Percentiles rank a stretch among this genome's conserved stretches.
Evolutionary conservation across 2,888 invertebrate species (phyloP).

Genomic region (Drosophila paranaensis): DNA sequence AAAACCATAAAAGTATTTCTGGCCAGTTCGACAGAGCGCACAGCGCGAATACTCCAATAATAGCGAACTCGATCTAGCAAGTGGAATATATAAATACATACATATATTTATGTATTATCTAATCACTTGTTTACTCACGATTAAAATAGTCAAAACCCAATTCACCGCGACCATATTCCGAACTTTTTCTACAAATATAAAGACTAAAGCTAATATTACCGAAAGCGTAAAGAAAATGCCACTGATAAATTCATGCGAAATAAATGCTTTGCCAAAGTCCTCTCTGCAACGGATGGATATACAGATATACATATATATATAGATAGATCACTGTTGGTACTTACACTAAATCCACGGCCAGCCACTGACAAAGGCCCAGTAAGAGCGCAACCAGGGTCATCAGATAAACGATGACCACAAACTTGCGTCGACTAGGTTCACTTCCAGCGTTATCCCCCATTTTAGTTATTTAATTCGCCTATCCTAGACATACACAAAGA

Average conservation of each 20-base stretch:
- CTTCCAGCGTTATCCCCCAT: conserved; percentile 37
- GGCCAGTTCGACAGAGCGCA: conserved; percentile 35
- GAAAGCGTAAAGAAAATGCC: conserved; percentile 56
- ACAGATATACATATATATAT: not conserved
- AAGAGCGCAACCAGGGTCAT: conserved; percentile 55
- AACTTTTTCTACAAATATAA: conserved; percentile 66
- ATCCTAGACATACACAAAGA: conserved; percentile 13
- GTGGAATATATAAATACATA: not conserved
- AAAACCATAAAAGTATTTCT: conserved; percentile 48
- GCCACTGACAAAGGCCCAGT: conserved; percentile 65
- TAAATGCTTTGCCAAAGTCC: not conserved
- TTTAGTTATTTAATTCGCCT: not conserved
- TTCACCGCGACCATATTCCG: conserved; percentile 59
- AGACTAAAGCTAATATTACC: conserved; percentile 50
- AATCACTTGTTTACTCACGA: conserved; percentile 55
- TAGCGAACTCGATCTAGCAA: conserved; percentile 66
- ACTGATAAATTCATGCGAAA: conserved; percentile 44
- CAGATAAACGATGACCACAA: conserved; percentile 56
- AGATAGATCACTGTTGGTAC: conserved; percentile 4
- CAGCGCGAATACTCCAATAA: conserved; percentile 53
- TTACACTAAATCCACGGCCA: conserved; percentile 50
- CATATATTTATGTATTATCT: not conserved
- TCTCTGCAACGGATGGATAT: conserved; percentile 16
- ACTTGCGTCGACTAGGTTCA: conserved; percentile 62
- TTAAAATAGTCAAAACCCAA: conserved; percentile 58